Percentiles rank a stretch among this genome's conserved stretches.
Conservation (phyloP, 92 coral and sea anemone genomes). For the Umimayanthus chanpuru region DNA sequence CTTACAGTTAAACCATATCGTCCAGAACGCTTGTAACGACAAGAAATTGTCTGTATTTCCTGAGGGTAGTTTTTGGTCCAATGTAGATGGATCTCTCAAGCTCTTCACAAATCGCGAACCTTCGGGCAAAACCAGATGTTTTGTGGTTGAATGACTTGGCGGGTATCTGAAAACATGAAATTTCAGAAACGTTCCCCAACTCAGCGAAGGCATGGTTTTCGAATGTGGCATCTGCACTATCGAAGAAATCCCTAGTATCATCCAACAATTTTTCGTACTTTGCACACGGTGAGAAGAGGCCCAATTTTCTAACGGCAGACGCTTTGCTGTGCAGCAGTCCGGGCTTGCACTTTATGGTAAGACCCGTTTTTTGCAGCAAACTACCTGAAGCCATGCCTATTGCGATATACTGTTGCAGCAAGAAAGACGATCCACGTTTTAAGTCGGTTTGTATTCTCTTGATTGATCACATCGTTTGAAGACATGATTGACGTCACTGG, state of each 20-base stretch:
- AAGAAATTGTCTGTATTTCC: conserved; percentile 12
- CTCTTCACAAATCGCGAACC: conserved; percentile 1
- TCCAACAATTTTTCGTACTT: not conserved
- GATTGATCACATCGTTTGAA: not conserved
- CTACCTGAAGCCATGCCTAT: not conserved
- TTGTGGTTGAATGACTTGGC: not conserved
- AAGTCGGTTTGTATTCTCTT: not conserved
- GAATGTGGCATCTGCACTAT: not conserved
- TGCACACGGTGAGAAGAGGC: not conserved
- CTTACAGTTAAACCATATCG: not conserved
- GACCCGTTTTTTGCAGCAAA: not conserved
- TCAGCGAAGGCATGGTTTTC: not conserved
- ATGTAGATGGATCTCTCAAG: conserved; percentile 5
- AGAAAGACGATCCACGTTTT: not conserved
- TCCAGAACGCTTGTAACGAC: conserved; percentile 1
- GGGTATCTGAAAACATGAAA: not conserved
- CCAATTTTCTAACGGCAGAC: not conserved
- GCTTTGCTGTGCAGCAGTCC: not conserved
- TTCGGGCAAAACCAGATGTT: not conserved
- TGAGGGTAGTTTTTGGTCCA: not conserved
- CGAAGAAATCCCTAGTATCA: not conserved
- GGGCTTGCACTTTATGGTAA: not conserved
- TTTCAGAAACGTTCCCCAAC: not conserved
- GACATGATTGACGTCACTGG: not conserved
- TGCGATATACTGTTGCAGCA: not conserved